Base-by-base conservation (phyloP, 2,113 vertebrate species). In the Camelus dromedarius region DNA sequence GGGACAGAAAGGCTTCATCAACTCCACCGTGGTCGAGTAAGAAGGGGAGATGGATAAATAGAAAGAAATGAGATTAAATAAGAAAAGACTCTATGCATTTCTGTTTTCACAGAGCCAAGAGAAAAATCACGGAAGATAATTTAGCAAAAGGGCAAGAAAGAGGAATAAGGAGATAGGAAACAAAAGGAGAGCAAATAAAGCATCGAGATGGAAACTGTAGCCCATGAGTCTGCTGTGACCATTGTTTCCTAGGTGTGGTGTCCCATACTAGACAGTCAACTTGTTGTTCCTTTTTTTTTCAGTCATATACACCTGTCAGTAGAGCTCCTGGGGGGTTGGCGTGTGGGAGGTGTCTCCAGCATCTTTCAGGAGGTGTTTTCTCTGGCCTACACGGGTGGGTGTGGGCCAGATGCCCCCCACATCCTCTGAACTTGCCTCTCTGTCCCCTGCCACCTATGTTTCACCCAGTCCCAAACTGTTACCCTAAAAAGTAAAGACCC, bases 41-140 rank as follows among this genome's bases (percentile, higher is more conserved):
- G 58, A 91, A 80, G 24, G 6, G 13, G 4, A 81, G 38, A 14
- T 9, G 14, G 6, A 32, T 26, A 91, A 70, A 54, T 56, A 77
- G 19, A 79, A 30, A 66, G 35, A 60, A 67, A 83, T 60, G 3
- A 73, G 6, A 32, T 69, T 72, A 69, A 86, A 54, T 62, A 77
- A 66, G 20, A 60, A 91, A 76, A 48, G 46, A 69, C 35, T 64
- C 35, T 28, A 42, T 42, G 2, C 38, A 3, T 42, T 81, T 56
- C 54, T 54, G 10, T 38, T 85, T 91, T 93, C 60, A 84, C 16
- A 96, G 24, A 92, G 10, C 42, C 19, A 75, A 83, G 35, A 30
- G 15, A 50, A 76, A 92, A 81, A 62, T 66, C 16, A 38, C 5
- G 10, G 20, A 64, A 76, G 15, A 79, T 11, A 82, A 69, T 15